Evolutionary conservation across 2,888 invertebrate species (phyloP).

Genomic region (Morpho helenor): DNA sequence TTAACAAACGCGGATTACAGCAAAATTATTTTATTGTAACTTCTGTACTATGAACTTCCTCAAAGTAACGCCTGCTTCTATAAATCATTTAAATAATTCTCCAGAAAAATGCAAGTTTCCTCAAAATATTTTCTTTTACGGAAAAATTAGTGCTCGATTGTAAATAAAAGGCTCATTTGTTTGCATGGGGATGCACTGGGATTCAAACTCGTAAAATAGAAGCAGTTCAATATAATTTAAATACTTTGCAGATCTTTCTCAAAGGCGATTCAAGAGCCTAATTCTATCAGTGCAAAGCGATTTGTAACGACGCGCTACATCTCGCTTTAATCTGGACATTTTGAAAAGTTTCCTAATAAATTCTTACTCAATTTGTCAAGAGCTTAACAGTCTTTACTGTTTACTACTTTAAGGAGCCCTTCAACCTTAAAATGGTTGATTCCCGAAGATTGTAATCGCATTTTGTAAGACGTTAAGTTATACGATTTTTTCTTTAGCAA

Average conservation of each 20-base stretch:
- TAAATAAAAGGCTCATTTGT: conserved; percentile 36
- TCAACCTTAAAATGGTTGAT: no score
- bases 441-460: no score
- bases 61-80: no score
- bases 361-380: conserved; percentile 3
- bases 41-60: no score
- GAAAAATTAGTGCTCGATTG: no score
- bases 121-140: no score
- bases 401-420: background rate
- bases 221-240: background rate
- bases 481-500: no score
- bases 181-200: no score
- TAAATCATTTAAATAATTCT: conserved; percentile 22
- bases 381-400: background rate
- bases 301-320: background rate
- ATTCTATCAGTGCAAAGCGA: background rate
- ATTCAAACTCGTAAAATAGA: no score
- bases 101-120: no score
- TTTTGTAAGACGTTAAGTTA: no score
- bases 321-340: background rate
- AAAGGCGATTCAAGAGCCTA: conserved; percentile 5
- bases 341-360: conserved; percentile 11
- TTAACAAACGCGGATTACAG: conserved; percentile 42
- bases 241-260: conserved; percentile 5
- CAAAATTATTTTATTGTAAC: no score